Conservation (phyloP, 2,888 invertebrate genomes). For the Pammene aurita region DNA sequence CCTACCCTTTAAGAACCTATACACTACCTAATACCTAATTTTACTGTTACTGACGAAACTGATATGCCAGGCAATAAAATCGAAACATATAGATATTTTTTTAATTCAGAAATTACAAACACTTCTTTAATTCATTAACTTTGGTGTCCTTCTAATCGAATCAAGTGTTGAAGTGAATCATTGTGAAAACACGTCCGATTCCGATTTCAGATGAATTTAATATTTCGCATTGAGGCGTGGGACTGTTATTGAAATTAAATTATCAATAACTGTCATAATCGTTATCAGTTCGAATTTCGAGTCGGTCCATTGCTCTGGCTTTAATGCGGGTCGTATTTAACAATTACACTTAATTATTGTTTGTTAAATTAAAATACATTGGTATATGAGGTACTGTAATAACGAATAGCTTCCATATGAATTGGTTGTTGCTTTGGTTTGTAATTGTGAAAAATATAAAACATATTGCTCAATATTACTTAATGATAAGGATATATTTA, state of each 20-base stretch:
- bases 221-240: not conserved
- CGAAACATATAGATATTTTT: too few relatives aligned
- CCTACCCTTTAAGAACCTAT: too few relatives aligned
- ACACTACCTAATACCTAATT: too few relatives aligned
- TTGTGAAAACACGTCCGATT: not conserved
- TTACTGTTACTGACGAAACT: too few relatives aligned
- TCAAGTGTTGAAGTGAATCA: not conserved
- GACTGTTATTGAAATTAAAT: slow-evolving; percentile 19
- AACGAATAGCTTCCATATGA: not conserved
- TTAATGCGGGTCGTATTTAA: slow-evolving; percentile 16
- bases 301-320: not conserved
- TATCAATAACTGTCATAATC: slow-evolving; percentile 8
- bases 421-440: not conserved
- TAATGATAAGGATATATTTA: too few relatives aligned
- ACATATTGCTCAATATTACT: too few relatives aligned
- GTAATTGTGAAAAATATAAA: too few relatives aligned
- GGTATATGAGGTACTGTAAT: not conserved
- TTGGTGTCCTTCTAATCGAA: not conserved
- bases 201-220: slow-evolving; percentile 3
- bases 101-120: too few relatives aligned
- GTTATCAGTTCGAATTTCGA: slow-evolving; percentile 8
- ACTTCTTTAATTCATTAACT: not conserved
- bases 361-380: not conserved
- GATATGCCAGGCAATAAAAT: too few relatives aligned
- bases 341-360: slow-evolving; percentile 16